phyloP scores from a whole-genome alignment of 2,888 invertebrate species.

The Congeria kusceri region DNA sequence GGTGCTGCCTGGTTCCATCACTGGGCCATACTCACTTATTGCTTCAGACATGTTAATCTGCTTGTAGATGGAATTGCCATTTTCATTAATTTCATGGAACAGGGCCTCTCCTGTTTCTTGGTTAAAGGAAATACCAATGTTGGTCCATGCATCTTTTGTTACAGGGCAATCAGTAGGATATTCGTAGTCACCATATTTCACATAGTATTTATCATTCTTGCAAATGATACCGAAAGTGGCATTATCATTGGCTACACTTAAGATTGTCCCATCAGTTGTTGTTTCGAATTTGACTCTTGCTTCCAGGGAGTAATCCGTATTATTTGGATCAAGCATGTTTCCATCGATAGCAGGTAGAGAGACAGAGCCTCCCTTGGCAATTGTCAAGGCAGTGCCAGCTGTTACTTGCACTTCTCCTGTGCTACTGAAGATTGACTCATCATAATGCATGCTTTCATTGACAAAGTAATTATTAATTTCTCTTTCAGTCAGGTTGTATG shows the following conservation, averaged over 20 bases:
- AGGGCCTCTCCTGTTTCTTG: conserved; percentile 40
- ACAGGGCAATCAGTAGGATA: conserved; percentile 61
- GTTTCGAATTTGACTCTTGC: conserved; percentile 38
- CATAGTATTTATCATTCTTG: conserved; percentile 43
- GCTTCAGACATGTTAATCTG: conserved; percentile 38
- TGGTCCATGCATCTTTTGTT: conserved; percentile 66
- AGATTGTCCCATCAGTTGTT: conserved; percentile 45
- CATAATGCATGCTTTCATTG: conserved; percentile 31
- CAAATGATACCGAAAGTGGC: conserved; percentile 52
- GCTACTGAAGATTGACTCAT: conserved; percentile 36
- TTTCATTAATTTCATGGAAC: conserved; percentile 51
- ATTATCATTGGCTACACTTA: conserved; percentile 42
- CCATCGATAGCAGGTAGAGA: conserved; percentile 43
- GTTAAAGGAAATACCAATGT: conserved; percentile 56
- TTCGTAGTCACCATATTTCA: conserved; percentile 44
- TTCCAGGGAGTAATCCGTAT: conserved; percentile 50
- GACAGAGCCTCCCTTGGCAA: conserved; percentile 34
- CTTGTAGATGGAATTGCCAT: conserved; percentile 42
- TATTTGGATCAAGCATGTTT: conserved; percentile 25
- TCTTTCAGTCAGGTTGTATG: conserved; percentile 8
- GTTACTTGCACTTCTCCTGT: conserved; percentile 41
- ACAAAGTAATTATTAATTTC: conserved; percentile 31
- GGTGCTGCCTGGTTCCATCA: conserved; percentile 28
- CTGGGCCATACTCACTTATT: conserved; percentile 32
- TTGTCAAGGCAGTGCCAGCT: conserved; percentile 35